phyloP scores from a whole-genome alignment of 2,888 invertebrate genomes.

The Elysia crispata region DNA sequence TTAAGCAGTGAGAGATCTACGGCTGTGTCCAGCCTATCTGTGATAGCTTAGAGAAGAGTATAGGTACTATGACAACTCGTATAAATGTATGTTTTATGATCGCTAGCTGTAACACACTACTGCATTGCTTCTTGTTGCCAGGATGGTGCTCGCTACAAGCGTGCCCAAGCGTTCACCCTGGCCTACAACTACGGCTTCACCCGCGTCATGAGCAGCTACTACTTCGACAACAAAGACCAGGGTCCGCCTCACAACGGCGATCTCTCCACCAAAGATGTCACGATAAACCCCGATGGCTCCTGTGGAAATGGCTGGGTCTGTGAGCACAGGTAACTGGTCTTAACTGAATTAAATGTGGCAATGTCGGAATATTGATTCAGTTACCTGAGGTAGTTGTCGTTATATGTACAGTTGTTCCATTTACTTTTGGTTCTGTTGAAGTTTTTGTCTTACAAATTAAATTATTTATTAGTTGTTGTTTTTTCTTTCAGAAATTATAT shows the following conservation, averaged over 20 bases:
- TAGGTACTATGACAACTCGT: no score
- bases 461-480: no score
- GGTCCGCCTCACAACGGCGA: slow-evolving; percentile 63
- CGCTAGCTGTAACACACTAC: background rate
- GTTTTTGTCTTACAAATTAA: no score
- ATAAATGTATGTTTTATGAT: background rate
- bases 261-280: slow-evolving; percentile 44
- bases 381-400: no score
- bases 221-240: slow-evolving; percentile 75
- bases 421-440: no score
- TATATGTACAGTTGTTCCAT: no score
- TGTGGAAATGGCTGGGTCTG: slow-evolving; percentile 68
- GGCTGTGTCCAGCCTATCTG: no score
- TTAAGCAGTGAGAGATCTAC: no score
- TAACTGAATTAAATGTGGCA: no score
- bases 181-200: slow-evolving; percentile 82
- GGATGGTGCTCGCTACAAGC: slow-evolving; percentile 71
- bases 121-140: slow-evolving; percentile 47
- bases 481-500: no score
- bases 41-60: no score
- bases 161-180: slow-evolving; percentile 90
- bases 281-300: slow-evolving; percentile 53
- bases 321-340: slow-evolving; percentile 49
- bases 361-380: no score
- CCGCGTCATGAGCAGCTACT: slow-evolving; percentile 90